These are phyloP conservation scores for Cyprinodon brontotheroides DNA, from an alignment of 2,113 vertebrate genomes.

Conservation along the genomic window DNA sequence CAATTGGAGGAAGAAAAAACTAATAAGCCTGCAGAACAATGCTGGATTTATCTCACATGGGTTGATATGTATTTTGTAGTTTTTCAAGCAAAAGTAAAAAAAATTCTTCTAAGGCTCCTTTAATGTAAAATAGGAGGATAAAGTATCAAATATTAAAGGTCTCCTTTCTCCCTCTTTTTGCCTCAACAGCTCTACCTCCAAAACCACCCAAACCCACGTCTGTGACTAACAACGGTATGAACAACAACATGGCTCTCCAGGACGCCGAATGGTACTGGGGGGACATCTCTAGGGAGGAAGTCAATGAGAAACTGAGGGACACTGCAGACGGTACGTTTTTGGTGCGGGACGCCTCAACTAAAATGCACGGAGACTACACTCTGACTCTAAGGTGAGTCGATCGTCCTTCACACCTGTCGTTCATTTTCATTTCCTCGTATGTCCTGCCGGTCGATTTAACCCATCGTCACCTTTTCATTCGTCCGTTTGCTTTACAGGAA, in stretches of 20 bases:
- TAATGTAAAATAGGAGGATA: not conserved
- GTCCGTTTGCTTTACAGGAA: constrained; percentile 82
- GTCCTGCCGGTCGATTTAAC: not conserved
- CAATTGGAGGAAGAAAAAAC: constrained; percentile 50
- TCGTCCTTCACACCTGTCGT: not conserved
- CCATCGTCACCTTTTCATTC: not conserved
- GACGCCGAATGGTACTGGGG: no score
- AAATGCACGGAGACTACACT: no score
- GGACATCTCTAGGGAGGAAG: constrained; percentile 98
- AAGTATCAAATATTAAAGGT: not conserved
- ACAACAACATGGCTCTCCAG: constrained; percentile 98
- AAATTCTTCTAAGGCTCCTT: not conserved
- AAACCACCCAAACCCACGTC: constrained; percentile 92
- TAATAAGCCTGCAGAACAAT: not conserved
- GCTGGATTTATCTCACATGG: not conserved
- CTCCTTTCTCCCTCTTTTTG: not conserved
- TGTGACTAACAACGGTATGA: constrained; percentile 93
- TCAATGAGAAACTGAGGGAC: constrained; percentile 97
- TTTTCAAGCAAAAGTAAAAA: not conserved
- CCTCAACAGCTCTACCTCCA: constrained; percentile 91
- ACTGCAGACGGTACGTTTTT: constrained; percentile 98
- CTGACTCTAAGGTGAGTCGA: constrained; percentile 87
- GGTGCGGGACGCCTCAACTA: constrained; percentile 98
- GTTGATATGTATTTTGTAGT: not conserved
- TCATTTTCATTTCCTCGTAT: no score